Evolutionary conservation across 2,113 vertebrate genomes (phyloP), one percentile per base, ranked within the genome.

Genomic region (Malaclemys terrapin): DNA sequence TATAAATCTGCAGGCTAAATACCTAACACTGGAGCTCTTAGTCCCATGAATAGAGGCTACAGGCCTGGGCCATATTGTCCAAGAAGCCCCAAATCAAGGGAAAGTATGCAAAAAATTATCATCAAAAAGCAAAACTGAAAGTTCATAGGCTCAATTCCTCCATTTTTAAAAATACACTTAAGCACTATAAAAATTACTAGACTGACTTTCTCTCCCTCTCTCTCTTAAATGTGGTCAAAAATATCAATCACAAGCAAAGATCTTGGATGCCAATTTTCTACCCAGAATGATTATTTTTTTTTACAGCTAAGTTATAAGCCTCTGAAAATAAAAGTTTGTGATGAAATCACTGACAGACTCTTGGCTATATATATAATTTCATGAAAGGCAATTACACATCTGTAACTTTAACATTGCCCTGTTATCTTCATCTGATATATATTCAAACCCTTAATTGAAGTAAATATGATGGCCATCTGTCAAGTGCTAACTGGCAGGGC

Each of bases 391-490:
- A 88, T 83, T 92, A 91, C 50, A 84, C 47, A 81, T 75, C 59
- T 54, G 82, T 82, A 93, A 89, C 86, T 54, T 93, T 75, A 86
- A 86, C 52, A 49, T 87, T 65, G 50, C 47, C 38, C 56, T 69
- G 59, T 57, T 89, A 85, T 93, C 79, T 83, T 84, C 79, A 91
- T 85, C 42, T 89, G 50, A 93, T 91, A 96, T 75, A 59, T 45
- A 86, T n/a, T 93, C 10, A 85, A 80, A 91, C 45, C 95, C 96
- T 84, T 89, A 89, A 92, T 14, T 96, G 42, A 75, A 69, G 11
- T 84, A 93, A 91, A 95, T 88, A 76, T 88, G 89, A 91, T 50
- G 82, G 69, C 90, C 84, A 91, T 94, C 89, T 96, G 85, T 93
- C 93, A 96, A 87, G 69, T 47, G 52, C 82, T 92, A 78, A 78